Evolutionary conservation across 2,797 vertebrate species (phyloP).

Genomic region (Channa striata): DNA sequence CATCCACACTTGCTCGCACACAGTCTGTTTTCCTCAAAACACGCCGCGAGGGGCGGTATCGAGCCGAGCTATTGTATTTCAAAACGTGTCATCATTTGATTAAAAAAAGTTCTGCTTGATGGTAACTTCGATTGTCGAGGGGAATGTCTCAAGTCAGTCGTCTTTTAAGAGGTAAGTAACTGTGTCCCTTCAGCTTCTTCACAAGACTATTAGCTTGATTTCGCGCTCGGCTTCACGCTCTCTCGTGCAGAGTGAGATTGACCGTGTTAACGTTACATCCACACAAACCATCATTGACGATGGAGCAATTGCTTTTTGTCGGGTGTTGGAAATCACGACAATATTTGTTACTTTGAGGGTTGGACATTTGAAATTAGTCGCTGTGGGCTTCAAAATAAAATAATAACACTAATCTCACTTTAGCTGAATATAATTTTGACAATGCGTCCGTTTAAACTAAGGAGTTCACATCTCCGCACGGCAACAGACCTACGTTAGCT

Average conservation of each 20-base stretch:
- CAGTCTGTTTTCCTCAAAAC: constrained; percentile 4
- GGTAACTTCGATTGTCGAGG: background rate
- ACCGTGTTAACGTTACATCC: constrained; percentile 4
- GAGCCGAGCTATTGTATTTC: constrained; percentile 28
- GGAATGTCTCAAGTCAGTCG: background rate
- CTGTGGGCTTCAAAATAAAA: rapidly evolving
- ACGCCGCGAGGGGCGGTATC: constrained; percentile 51
- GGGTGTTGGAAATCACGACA: no score
- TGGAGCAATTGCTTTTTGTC: background rate
- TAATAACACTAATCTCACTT: background rate
- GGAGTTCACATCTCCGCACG: constrained; percentile 19
- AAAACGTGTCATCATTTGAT: constrained; percentile 52
- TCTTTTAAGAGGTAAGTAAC: constrained; percentile 23
- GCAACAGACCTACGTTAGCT: constrained; percentile 48
- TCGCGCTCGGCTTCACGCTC: constrained; percentile 52
- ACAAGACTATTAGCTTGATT: background rate
- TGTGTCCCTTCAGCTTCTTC: background rate
- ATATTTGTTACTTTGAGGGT: no score
- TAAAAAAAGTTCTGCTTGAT: constrained; percentile 38
- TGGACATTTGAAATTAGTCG: background rate
- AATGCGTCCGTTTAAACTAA: constrained; percentile 17
- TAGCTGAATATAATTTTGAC: background rate
- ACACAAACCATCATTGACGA: background rate
- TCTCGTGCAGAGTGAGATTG: constrained; percentile 8
- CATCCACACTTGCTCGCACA: background rate